Evolutionary conservation across 2,113 vertebrate genomes (phyloP), one percentile per base, ranked within the genome.

Genomic region (Clarias batrachus): DNA sequence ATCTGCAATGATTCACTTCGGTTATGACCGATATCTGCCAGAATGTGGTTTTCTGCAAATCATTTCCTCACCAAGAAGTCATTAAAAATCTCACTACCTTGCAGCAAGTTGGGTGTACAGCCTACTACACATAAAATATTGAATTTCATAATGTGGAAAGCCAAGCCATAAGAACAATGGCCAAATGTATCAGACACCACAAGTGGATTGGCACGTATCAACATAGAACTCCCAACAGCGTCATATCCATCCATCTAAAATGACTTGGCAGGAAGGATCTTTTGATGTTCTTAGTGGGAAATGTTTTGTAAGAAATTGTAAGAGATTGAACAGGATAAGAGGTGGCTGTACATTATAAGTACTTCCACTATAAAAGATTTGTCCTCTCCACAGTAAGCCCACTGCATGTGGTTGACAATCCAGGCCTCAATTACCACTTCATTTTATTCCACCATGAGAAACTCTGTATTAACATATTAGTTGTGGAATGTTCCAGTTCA

Each of bases 401-500:
- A 62, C 85, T 85, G 63, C 68, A 81, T 60, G 83, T 71, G 84
- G 77, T 71, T 83, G 76, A 70, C 25, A 68, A 25, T 84, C 86
- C 86, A 86, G 76, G 62, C 88, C 88, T 83, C 88, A 79, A 70
- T 77, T 84, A 86, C 87, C 80, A 90, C 60, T 79, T 70, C 78
- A 84, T 83, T 89, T 84, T 83, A 82, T 85, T 87, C 86, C 87
- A 87, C 82, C 88, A 86, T 87, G 87, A 73, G 73, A 89, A 89
- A 87, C 80, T 59, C 66, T 68, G 83, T 71, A 88, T 90, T 90
- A 89, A 86, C 74, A 85, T 90, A 90, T 90, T 89, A 89, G 90
- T 80, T 79, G 59, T 82, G 85, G 86, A 89, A 89, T 90, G 86
- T 84, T 86, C 78, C 77, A 73, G 84, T 85, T 86, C 77, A 63